phyloP scores from a whole-genome alignment of 2,888 invertebrate genomes.

The Callyntrura sp. region DNA sequence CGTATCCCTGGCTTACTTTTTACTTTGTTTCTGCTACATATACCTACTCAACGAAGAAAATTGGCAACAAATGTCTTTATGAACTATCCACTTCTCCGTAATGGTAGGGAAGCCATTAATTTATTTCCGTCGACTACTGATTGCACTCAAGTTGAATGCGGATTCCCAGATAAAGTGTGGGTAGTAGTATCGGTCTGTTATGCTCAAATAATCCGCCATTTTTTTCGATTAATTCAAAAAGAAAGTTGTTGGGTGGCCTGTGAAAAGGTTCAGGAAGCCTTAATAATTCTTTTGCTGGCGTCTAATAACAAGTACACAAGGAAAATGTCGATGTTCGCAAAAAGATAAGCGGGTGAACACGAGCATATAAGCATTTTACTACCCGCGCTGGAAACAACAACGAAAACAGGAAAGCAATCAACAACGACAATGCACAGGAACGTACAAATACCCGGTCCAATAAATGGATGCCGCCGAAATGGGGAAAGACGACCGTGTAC shows the following conservation, averaged over 20 bases:
- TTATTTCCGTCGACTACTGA: no score
- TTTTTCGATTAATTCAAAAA: background rate
- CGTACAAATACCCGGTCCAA: constrained; percentile 1
- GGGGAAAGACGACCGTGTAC: constrained; percentile 23
- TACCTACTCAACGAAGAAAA: no score
- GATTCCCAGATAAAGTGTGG: no score
- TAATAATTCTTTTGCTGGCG: constrained; percentile 4
- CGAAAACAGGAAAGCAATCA: constrained; percentile 57
- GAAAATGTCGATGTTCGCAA: background rate
- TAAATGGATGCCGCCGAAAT: constrained; percentile 19
- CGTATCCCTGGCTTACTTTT: no score
- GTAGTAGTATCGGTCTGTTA: no score
- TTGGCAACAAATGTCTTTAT: no score
- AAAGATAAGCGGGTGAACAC: constrained; percentile 21
- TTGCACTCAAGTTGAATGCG: no score
- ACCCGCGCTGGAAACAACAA: constrained; percentile 20
- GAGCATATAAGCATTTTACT: background rate
- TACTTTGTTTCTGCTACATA: no score
- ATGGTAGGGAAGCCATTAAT: no score
- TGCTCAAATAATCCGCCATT: background rate
- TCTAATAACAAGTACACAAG: constrained; percentile 14
- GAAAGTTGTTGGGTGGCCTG: background rate
- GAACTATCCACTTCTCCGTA: no score
- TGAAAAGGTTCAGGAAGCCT: constrained; percentile 28
- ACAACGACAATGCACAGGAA: constrained; percentile 60